Evolutionary conservation across 2,797 vertebrate species (phyloP), one percentile per base, ranked within the genome.

Genomic region (Oreochromis grahami): DNA sequence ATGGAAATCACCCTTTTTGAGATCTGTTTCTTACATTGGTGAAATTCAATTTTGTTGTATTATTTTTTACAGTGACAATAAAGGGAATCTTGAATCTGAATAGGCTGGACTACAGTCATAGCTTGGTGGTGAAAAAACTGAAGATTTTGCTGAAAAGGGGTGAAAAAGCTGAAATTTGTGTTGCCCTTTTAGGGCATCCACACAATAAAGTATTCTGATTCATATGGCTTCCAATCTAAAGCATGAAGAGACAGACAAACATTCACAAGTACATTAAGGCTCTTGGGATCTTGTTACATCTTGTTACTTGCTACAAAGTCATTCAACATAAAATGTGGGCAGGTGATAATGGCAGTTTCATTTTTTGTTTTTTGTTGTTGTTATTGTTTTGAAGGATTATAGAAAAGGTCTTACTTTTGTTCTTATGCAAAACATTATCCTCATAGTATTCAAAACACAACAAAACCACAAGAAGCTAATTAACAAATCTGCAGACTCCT

Each of bases 381-480:
- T 36, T 36, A 12, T n/a, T 63, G 32, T 68, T 70, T 50, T 74
- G 26, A 50, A 74, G 43, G 68, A 74, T 74, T 74, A 52, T 14
- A 68, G 21, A 65, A 68, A 89, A 85, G 52, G 52, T 81, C 45
- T 82, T 32, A 38, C 53, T 81, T 88, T 79, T 87, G 78, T 90
- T 88, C 81, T 85, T 79, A 86, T 56, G 63, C 65, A 2, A 17
- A 78, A 68, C n/a, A 84, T 78, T 68, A 78, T 79, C 72, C 85
- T 76, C 82, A 87, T 84, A 79, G 70, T 21, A 55, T 74, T 70
- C 80, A 32, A 29, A 82, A 83, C 70, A 86, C 82, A 89, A 77
- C 15, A 89, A 52, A 87, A 84, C 79, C 70, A 43, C 70, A n/a
- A 70, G 24, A 88, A 84, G 81, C 83, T 80, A 84, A 87, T 88